Evolutionary conservation across 2,888 invertebrate species (phyloP).

Genomic region (Nomada fabriciana): DNA sequence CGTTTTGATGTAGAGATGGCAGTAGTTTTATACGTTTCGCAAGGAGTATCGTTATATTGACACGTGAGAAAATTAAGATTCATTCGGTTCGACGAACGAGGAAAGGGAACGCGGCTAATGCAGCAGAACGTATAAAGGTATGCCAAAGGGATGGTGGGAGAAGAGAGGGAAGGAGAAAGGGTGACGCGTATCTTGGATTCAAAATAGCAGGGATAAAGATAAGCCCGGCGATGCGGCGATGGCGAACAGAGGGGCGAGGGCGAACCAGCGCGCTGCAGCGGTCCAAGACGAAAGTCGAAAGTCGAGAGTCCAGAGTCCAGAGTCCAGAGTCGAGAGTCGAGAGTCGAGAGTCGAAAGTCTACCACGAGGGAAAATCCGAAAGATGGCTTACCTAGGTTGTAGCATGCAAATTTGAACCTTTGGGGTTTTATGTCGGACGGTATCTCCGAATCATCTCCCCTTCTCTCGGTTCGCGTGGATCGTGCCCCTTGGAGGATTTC

Average conservation of each 20-base stretch:
- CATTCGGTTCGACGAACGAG: conserved; percentile 69
- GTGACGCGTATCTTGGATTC: conserved; percentile 79
- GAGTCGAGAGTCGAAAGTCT: conserved; percentile 56
- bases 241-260: conserved; percentile 42
- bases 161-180: not conserved
- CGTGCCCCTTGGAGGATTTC: conserved; percentile 75
- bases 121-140: not conserved
- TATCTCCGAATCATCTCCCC: conserved; percentile 83
- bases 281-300: conserved; percentile 64
- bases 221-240: conserved; percentile 67
- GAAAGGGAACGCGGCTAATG: conserved; percentile 48
- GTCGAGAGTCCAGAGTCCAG: conserved; percentile 57
- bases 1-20: no score
- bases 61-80: no score
- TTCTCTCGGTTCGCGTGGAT: conserved; percentile 68
- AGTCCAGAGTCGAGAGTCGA: conserved; percentile 53
- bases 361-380: conserved; percentile 66
- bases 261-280: conserved; percentile 37
- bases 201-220: conserved; percentile 80
- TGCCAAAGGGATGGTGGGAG: conserved; percentile 12
- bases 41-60: no score
- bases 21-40: no score
- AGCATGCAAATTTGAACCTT: conserved; percentile 84
- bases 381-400: conserved; percentile 78
- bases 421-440: conserved; percentile 84